Percentiles rank a stretch among this genome's conserved stretches.
These are phyloP conservation scores for Dynastes tityus DNA, from an alignment of 2,888 invertebrate genomes.

Conservation along the genomic window DNA sequence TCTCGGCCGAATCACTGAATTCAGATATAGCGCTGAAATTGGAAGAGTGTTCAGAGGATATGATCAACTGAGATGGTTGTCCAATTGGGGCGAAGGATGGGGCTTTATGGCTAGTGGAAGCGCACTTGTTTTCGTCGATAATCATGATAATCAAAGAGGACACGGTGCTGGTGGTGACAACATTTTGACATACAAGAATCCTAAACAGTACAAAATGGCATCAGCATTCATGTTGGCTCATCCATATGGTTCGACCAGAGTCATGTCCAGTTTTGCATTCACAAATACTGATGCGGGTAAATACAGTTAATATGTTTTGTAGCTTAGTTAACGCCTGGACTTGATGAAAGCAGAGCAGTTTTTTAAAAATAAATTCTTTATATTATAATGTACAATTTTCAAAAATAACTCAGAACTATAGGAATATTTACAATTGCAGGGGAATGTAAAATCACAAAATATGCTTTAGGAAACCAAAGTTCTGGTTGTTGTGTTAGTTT, in stretches of 20 bases:
- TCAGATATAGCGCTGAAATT: constrained; percentile 75
- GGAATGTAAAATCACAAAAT: too few relatives aligned
- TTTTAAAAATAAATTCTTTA: too few relatives aligned
- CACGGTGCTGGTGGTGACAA: constrained; percentile 74
- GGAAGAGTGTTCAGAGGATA: constrained; percentile 74
- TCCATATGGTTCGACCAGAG: constrained; percentile 84
- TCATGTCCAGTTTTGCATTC: constrained; percentile 92
- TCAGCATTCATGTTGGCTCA: constrained; percentile 91
- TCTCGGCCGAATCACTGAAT: constrained; percentile 83
- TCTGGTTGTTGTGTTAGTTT: too few relatives aligned
- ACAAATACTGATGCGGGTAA: constrained; percentile 70
- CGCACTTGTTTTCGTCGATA: constrained; percentile 70
- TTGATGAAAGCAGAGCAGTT: too few relatives aligned
- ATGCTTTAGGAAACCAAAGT: too few relatives aligned
- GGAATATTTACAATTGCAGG: too few relatives aligned
- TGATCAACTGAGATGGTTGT: constrained; percentile 78
- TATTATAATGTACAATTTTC: too few relatives aligned
- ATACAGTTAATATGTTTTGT: neutral
- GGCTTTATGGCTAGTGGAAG: constrained; percentile 73
- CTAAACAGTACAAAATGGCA: constrained; percentile 82
- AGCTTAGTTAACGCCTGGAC: neutral
- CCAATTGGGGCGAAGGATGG: constrained; percentile 79
- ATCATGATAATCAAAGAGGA: constrained; percentile 83
- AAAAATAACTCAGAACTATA: too few relatives aligned
- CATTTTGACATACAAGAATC: constrained; percentile 75